Evolutionary conservation across 2,113 vertebrate species (phyloP).

Genomic region (Gymnogyps californianus): DNA sequence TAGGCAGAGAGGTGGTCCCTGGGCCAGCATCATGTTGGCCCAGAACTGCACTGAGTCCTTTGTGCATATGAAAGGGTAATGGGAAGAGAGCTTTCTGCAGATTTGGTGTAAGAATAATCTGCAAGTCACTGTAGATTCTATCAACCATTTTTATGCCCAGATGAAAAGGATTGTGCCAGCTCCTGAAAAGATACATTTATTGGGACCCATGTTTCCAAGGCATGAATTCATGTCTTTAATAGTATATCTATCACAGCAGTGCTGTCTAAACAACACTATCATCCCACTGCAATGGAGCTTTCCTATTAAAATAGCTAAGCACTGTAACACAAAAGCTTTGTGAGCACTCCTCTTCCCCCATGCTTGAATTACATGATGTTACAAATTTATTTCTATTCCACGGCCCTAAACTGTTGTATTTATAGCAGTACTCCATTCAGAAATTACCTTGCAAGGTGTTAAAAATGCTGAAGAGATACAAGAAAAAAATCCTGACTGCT

Average conservation of each 20-base stretch:
- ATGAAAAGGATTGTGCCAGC: background rate
- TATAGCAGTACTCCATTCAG: background rate
- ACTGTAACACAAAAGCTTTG: background rate
- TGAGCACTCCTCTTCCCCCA: background rate
- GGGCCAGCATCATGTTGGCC: background rate
- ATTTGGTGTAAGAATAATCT: background rate
- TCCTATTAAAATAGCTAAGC: background rate
- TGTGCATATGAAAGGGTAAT: background rate
- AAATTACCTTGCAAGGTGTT: conserved; percentile 86
- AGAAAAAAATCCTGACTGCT: conserved; percentile 69
- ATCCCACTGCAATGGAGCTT: background rate
- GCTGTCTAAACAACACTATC: background rate
- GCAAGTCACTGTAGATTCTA: background rate
- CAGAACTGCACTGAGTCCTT: background rate
- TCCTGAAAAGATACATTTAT: background rate
- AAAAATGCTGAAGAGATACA: conserved; percentile 85
- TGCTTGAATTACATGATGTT: background rate
- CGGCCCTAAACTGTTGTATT: background rate
- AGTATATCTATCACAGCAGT: background rate
- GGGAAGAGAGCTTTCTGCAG: background rate
- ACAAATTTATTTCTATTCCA: background rate
- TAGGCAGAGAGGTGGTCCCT: background rate
- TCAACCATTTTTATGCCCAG: background rate
- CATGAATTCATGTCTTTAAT: background rate
- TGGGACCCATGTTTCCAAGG: background rate